Percentiles rank a stretch among this genome's conserved stretches.
phyloP scores from a whole-genome alignment of 2,797 vertebrate species.

The Darevskia mixta region DNA sequence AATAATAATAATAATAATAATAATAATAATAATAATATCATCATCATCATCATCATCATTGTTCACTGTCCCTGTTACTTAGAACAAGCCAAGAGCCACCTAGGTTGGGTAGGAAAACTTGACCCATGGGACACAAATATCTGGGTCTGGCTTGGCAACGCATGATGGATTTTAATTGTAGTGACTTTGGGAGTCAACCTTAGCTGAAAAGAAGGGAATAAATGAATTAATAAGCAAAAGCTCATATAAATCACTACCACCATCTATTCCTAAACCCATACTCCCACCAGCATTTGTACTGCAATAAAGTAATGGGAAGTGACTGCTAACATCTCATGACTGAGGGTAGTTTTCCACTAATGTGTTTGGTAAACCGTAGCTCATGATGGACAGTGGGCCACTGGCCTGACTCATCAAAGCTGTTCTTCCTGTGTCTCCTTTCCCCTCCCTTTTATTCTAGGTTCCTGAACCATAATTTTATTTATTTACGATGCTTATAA shows the following conservation, averaged over 20 bases:
- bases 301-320: background rate
- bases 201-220: background rate
- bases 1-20: too few species aligned
- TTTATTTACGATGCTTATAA: background rate
- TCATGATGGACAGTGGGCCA: background rate
- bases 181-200: background rate
- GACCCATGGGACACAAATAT: background rate
- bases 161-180: background rate
- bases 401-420: background rate
- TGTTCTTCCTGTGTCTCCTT: background rate
- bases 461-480: background rate
- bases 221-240: background rate
- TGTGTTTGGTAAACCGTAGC: background rate
- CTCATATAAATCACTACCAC: background rate
- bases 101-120: background rate
- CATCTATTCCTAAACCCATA: background rate
- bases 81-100: background rate
- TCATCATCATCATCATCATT: too few species aligned
- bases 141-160: background rate
- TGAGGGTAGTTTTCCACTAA: background rate
- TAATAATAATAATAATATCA: background rate
- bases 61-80: background rate
- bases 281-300: background rate
- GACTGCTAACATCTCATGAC: background rate
- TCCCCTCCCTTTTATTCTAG: background rate